phyloP scores from a whole-genome alignment of 2,797 vertebrate species.

The Triplophysa bombifrons region DNA sequence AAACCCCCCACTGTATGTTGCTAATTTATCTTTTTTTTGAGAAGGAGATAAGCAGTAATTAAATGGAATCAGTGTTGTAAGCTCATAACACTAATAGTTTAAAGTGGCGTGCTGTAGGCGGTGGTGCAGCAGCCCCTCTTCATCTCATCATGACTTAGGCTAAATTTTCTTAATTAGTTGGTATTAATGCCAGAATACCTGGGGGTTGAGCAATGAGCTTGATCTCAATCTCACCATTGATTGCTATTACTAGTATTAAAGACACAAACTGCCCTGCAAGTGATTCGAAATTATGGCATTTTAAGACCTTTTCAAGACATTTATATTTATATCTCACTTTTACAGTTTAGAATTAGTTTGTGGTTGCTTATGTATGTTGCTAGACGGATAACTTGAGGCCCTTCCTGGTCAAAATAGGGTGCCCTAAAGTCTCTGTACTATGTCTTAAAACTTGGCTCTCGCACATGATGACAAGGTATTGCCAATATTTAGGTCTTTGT shows the following conservation, averaged over 20 bases:
- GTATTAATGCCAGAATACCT: slow-evolving; percentile 8
- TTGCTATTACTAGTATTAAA: slow-evolving; percentile 3
- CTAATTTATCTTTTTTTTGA: neutral
- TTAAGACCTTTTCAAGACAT: neutral
- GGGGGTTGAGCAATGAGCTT: slow-evolving; percentile 11
- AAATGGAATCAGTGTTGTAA: slow-evolving; percentile 5
- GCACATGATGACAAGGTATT: no score
- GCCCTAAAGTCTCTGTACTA: no score
- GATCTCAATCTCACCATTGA: slow-evolving; percentile 18
- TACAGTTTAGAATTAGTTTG: no score
- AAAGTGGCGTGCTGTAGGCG: neutral
- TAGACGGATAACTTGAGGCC: neutral
- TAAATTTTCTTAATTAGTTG: slow-evolving; percentile 17
- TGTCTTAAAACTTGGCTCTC: no score
- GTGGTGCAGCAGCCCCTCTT: slow-evolving; percentile 5
- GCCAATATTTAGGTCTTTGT: no score
- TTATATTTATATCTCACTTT: neutral
- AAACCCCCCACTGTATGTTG: neutral
- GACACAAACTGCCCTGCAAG: neutral
- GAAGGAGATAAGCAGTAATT: neutral
- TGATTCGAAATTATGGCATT: neutral
- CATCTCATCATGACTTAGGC: slow-evolving; percentile 22
- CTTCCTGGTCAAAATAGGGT: neutral
- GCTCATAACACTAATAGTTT: slow-evolving; percentile 15
- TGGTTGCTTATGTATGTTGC: neutral